Evolutionary conservation across 2,113 vertebrate genomes (phyloP), one percentile per base, ranked within the genome.

Genomic region (Toxotes jaculatrix): DNA sequence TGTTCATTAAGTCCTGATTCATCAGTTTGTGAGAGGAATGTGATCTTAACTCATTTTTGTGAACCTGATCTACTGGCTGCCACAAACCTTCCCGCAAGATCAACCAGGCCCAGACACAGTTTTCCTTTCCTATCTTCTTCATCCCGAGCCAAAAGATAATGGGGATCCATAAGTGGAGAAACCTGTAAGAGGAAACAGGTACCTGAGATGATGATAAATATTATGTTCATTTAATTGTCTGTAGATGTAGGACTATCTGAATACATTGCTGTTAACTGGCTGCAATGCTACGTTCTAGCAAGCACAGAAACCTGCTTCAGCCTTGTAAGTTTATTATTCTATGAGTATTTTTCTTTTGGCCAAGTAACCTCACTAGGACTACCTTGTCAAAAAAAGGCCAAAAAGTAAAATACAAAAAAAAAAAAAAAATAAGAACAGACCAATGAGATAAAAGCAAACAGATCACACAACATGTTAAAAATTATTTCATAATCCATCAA

Each of bases 401-500:
- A 71, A 60, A 47, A n/a, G 9, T 55, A 42, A 61, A 56, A 51
- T 31, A 7, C 32, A 38, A 77, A 74, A 27, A 27, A 27, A 36
- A 36, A 36, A 36, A 6, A 36, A 0, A 36, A 36, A 36, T 36
- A 73, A 83, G 3, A 68, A 77, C 4, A 74, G 57, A 73, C 21
- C 43, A 73, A 63, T 56, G 43, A 77, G 47, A 85, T 59, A 12
- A 78, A 78, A 83, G 66, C 79, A 85, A 80, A 83, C 65, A 78
- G 14, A 69, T 67, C 55, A 89, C 77, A 87, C 77, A 74, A 80
- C 19, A 72, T 80, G 36, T 70, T 27, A n/a, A n/a, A 74, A 74
- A 79, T 57, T 1, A 72, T 51, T 74, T 84, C 45, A 73, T 36
- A 80, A 81, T 79, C 62, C 61, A 83, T 81, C 56, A 86, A 84